These are phyloP conservation scores for Pilophorus perplexus DNA, from an alignment of 2,888 invertebrate species.

Conservation along the genomic window DNA sequence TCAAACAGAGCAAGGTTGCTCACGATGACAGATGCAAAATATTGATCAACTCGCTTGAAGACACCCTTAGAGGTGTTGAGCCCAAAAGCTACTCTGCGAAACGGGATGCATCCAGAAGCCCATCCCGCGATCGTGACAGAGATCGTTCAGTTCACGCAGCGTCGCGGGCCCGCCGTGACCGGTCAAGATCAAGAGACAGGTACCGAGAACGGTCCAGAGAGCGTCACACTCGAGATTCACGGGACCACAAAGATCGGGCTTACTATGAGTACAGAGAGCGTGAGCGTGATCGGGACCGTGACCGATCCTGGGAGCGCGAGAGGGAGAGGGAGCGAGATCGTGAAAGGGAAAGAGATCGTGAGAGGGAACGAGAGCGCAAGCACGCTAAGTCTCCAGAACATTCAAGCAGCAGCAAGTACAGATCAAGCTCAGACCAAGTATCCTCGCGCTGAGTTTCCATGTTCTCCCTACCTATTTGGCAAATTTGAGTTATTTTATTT, in stretches of 20 bases:
- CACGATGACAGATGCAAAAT: conserved; percentile 98
- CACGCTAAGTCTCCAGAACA: conserved; percentile 31
- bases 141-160: conserved; percentile 4
- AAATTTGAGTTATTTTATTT: background rate
- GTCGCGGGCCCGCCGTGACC: conserved; percentile 24
- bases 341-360: conserved; percentile 11
- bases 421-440: conserved; percentile 33
- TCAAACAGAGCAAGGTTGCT: conserved; percentile 95
- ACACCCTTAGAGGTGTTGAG: conserved; percentile 97
- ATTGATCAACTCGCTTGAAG: conserved; percentile 91
- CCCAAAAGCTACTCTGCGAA: conserved; percentile 61
- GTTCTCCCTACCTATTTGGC: conserved; percentile 1
- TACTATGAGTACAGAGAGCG: conserved; percentile 36
- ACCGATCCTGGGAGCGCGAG: background rate
- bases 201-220: conserved; percentile 32
- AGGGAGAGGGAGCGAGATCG: conserved; percentile 15
- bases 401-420: conserved; percentile 20
- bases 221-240: conserved; percentile 20
- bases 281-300: conserved; percentile 28
- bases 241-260: conserved; percentile 26
- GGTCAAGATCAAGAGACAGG: conserved; percentile 27
- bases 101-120: conserved; percentile 22
- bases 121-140: conserved; percentile 21
- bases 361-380: conserved; percentile 9
- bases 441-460: conserved; percentile 18